phyloP scores from a whole-genome alignment of 2,113 vertebrate genomes.

The Neogale vison region DNA sequence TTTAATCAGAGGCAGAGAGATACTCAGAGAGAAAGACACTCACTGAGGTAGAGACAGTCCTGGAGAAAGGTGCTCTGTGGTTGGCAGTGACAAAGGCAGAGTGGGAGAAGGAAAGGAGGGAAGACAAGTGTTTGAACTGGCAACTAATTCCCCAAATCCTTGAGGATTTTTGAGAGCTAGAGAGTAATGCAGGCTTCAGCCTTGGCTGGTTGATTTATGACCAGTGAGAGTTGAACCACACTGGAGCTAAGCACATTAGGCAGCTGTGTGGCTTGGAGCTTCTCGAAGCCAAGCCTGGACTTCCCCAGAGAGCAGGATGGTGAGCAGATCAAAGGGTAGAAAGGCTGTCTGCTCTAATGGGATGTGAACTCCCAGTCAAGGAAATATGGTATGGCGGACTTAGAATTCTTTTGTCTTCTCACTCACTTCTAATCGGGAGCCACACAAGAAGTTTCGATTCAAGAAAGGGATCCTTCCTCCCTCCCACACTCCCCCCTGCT shows the following conservation, averaged over 20 bases:
- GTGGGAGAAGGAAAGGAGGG: slow-evolving; percentile 44
- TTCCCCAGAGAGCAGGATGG: background rate
- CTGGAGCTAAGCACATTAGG: background rate
- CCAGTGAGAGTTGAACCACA: slow-evolving; percentile 17
- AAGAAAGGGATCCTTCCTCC: background rate
- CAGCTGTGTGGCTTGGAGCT: background rate
- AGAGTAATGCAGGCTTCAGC: slow-evolving; percentile 66
- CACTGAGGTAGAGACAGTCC: background rate
- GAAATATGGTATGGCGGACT: background rate
- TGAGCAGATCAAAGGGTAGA: background rate
- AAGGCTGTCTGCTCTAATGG: background rate
- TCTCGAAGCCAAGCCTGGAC: background rate
- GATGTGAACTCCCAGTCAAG: background rate
- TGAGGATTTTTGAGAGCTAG: slow-evolving; percentile 77
- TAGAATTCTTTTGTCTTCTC: background rate
- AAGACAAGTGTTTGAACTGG: slow-evolving; percentile 68
- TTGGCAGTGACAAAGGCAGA: slow-evolving; percentile 24
- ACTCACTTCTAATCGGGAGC: background rate
- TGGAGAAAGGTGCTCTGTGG: background rate
- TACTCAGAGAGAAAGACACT: background rate
- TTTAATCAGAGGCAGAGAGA: background rate
- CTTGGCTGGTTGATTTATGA: slow-evolving; percentile 76
- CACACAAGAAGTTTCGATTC: background rate
- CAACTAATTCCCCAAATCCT: slow-evolving; percentile 70
- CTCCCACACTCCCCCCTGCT: background rate